These are phyloP conservation scores for Merops nubicus DNA, from an alignment of 2,113 vertebrate species.

Conservation along the genomic window DNA sequence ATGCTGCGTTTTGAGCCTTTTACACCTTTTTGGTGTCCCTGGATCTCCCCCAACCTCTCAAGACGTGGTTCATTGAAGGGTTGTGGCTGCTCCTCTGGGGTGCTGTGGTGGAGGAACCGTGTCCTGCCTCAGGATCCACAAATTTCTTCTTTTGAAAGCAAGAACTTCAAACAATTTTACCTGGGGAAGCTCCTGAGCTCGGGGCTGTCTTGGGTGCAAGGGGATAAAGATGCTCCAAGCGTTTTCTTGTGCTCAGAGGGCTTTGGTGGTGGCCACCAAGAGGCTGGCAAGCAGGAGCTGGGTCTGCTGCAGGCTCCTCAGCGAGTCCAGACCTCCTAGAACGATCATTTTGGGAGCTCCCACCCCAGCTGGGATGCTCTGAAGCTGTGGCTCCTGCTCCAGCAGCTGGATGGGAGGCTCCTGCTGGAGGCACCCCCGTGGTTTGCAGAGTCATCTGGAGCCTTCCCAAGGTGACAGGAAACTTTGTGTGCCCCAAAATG, in stretches of 20 bases:
- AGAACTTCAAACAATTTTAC: background rate
- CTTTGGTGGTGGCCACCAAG: background rate
- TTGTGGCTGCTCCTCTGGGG: background rate
- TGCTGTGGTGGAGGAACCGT: rapidly evolving
- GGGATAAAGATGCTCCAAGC: background rate
- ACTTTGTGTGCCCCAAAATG: rapidly evolving
- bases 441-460: background rate
- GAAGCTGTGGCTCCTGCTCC: too few species aligned
- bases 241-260: rapidly evolving
- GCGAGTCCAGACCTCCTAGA: rapidly evolving
- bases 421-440: background rate
- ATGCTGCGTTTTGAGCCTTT: too few species aligned
- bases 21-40: too few species aligned
- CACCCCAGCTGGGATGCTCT: background rate
- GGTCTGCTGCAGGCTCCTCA: background rate
- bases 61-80: too few species aligned
- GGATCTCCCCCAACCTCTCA: rapidly evolving
- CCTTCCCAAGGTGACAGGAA: background rate
- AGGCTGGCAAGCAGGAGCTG: background rate
- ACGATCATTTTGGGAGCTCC: background rate
- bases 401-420: background rate
- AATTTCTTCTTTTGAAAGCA: background rate
- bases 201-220: background rate
- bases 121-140: background rate
- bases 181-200: rapidly evolving